Evolutionary conservation across 2,113 vertebrate species (phyloP).

Genomic region (Crotophaga sulcirostris): DNA sequence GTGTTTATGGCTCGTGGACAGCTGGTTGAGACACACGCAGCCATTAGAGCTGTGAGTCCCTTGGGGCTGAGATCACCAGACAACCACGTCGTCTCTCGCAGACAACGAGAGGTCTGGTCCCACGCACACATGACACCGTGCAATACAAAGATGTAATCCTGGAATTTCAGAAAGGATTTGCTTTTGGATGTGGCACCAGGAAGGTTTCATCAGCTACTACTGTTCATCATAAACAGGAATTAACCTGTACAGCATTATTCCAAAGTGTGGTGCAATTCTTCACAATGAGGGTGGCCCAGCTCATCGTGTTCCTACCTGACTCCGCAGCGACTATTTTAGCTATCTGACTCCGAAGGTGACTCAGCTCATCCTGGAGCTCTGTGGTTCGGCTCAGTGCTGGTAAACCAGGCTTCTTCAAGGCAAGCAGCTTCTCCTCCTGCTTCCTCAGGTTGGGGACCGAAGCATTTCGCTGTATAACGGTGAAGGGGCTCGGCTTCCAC

Average conservation of each 20-base stretch:
- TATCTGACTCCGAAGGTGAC: conserved; percentile 91
- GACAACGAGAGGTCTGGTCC: background rate
- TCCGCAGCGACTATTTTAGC: conserved; percentile 91
- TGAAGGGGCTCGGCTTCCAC: conserved; percentile 94
- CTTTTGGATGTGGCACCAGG: background rate
- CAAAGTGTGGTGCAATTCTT: no score
- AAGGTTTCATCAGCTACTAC: background rate
- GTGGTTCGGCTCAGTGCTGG: conserved; percentile 92
- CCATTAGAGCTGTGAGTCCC: background rate
- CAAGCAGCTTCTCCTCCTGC: conserved; percentile 90
- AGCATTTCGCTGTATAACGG: conserved; percentile 94
- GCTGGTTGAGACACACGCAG: background rate
- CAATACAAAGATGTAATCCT: background rate
- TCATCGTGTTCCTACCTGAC: conserved; percentile 69
- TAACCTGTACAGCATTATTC: background rate
- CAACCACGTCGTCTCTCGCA: fast-evolving
- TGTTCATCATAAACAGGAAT: background rate
- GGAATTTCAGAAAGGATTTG: background rate
- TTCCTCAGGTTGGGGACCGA: conserved; percentile 96
- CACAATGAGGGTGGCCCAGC: no score
- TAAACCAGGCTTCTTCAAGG: conserved; percentile 89
- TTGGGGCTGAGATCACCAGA: background rate
- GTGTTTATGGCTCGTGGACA: fast-evolving
- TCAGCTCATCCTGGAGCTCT: conserved; percentile 94
- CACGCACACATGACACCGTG: fast-evolving